Conservation (phyloP, 2,888 invertebrate species). For the Cryptus armator region DNA sequence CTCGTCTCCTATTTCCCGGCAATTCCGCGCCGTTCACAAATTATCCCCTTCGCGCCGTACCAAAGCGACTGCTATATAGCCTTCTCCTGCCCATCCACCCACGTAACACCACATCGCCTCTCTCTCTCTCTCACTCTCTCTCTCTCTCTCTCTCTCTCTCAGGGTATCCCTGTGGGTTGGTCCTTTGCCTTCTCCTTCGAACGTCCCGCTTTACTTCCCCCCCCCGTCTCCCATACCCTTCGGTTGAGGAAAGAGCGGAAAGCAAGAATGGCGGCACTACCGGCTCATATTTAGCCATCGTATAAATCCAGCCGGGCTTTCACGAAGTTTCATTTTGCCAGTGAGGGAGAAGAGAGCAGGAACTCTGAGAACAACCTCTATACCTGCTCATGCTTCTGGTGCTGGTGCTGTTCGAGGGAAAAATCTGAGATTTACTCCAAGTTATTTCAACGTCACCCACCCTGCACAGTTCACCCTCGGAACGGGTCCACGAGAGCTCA, state of each 20-base stretch:
- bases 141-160: slow-evolving; percentile 2
- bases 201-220: not conserved
- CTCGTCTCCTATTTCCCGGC: slow-evolving; percentile 74
- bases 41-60: slow-evolving; percentile 71
- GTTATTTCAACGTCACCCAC: slow-evolving; percentile 23
- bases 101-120: slow-evolving; percentile 25
- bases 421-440: slow-evolving; percentile 34
- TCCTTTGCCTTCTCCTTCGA: slow-evolving; percentile 30
- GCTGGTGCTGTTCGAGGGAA: not conserved
- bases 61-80: slow-evolving; percentile 53
- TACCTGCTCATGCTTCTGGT: slow-evolving; percentile 5
- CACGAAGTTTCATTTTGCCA: slow-evolving; percentile 72
- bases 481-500: not conserved
- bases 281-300: slow-evolving; percentile 76
- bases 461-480: not conserved
- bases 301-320: slow-evolving; percentile 72
- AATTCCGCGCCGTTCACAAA: slow-evolving; percentile 74
- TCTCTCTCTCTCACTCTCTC: slow-evolving; percentile 11
- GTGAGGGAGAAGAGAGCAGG: not conserved
- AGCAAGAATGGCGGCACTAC: slow-evolving; percentile 64
- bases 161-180: slow-evolving; percentile 16
- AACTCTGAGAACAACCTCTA: not conserved
- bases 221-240: not conserved
- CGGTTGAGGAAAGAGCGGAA: slow-evolving; percentile 46
- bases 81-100: slow-evolving; percentile 35